Base-by-base conservation (phyloP, 2,797 vertebrate genomes). In the Fistularia tabacaria region DNA sequence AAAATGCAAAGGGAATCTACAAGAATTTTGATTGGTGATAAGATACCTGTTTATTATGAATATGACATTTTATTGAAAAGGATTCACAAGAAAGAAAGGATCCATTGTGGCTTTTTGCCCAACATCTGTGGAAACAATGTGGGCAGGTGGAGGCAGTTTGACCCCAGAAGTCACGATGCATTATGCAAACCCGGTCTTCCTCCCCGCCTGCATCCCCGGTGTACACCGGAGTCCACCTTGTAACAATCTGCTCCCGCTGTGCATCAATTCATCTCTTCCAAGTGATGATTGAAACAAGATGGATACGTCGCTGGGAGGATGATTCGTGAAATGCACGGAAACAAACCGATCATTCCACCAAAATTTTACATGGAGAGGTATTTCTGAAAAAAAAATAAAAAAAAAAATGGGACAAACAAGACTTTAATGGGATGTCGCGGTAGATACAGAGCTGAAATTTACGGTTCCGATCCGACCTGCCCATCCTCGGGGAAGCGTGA, bases 341-440 rank as follows among this genome's bases (percentile, higher is more conserved):
- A 74, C 67, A 74, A 63, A 64, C 76, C 60, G 60, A 59, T 49
- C 57, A 10, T 38, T 62, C 77, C 68, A 75, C 70, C 54, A 7
- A 76, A 70, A 55, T 62, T 77, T 78, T 59, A 61, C 53, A 10
- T 39, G 63, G 66, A 51, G 38, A 65, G 50, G 47, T 64, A 52
- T 50, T 54, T 81, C 42, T 69, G 5, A 25, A 25, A 25, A 25
- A 5, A 25, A 25, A 25, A 25, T 3, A 25, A 25, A 25, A 25
- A 25, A 25, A 25, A 25, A 25, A 77, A 59, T 60, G 62, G 51
- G 57, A 68, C 1, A 39, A 73, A 66, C 62, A 56, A 53, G 54
- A 55, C 59, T 76, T 86, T 87, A 83, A 87, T 76, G 57, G 59
- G 73, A 79, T 53, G 62, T 52, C 71, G 81, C 73, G 80, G 83